Evolutionary conservation across 2,888 invertebrate genomes (phyloP).

Genomic region (Thelaira solivaga): DNA sequence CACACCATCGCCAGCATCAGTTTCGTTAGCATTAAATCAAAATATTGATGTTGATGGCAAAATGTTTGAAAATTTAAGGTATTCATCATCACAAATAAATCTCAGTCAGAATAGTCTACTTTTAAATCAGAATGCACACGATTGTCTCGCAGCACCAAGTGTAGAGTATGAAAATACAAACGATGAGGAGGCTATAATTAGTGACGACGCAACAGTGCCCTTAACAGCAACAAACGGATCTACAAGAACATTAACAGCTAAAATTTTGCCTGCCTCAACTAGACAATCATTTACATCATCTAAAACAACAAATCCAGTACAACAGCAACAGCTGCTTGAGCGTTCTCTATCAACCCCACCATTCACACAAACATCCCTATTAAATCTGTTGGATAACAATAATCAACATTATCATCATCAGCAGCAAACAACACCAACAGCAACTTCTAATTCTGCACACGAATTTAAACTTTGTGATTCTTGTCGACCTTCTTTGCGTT

Average conservation of each 20-base stretch:
- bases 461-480: conserved; percentile 75
- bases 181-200: conserved; percentile 65
- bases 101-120: conserved; percentile 74
- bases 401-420: conserved; percentile 18
- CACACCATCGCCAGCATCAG: conserved; percentile 36
- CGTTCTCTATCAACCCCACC: conserved; percentile 44
- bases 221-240: conserved; percentile 58
- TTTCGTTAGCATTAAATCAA: conserved; percentile 42
- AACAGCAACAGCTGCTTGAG: conserved; percentile 49
- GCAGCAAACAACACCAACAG: conserved; percentile 13
- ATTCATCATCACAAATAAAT: conserved; percentile 73
- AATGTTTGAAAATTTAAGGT: conserved; percentile 75
- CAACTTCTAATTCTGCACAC: conserved; percentile 62
- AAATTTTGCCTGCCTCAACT: conserved; percentile 55
- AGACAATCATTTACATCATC: conserved; percentile 28
- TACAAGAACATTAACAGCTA: conserved; percentile 51
- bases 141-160: conserved; percentile 48
- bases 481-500: conserved; percentile 73
- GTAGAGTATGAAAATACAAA: conserved; percentile 30
- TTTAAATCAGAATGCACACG: conserved; percentile 69
- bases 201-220: conserved; percentile 64
- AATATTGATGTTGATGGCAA: conserved; percentile 46
- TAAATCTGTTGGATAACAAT: conserved; percentile 45
- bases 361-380: conserved; percentile 30
- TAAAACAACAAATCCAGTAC: conserved; percentile 23